Conservation (phyloP, 2,888 invertebrate genomes). For the Lochmaea crataegi region DNA sequence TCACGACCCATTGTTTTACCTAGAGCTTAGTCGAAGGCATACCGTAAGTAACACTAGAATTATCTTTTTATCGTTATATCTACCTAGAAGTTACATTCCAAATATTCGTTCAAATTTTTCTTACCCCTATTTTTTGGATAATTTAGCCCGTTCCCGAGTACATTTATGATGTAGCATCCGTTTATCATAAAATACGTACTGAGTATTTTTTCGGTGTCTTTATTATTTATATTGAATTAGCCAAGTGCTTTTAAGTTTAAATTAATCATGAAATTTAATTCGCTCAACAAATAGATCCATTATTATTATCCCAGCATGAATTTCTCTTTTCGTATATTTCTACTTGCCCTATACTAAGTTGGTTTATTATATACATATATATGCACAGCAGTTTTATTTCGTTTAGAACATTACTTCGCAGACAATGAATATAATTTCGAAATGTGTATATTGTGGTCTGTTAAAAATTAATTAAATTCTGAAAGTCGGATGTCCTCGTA, state of each 20-base stretch:
- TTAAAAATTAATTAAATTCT: conserved; percentile 44
- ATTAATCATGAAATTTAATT: conserved; percentile 3
- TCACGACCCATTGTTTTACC: too few relatives aligned
- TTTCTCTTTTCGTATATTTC: conserved; percentile 12
- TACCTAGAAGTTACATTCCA: too few relatives aligned
- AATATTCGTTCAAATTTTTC: too few relatives aligned
- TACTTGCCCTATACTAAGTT: conserved; percentile 7
- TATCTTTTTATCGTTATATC: too few relatives aligned
- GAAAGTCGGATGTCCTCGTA: conserved; percentile 37
- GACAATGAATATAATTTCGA: conserved; percentile 18
- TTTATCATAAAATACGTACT: neutral
- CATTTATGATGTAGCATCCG: too few relatives aligned
- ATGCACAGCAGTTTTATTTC: conserved; percentile 14
- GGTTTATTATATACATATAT: conserved; percentile 15
- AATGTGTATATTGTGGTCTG: conserved; percentile 37
- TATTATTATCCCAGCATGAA: conserved; percentile 7
- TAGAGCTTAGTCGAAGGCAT: too few relatives aligned
- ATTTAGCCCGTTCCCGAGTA: too few relatives aligned
- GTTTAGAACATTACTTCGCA: conserved; percentile 13
- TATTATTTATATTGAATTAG: neutral
- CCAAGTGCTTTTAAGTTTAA: neutral
- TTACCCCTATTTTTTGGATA: too few relatives aligned
- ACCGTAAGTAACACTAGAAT: too few relatives aligned
- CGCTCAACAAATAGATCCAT: neutral
- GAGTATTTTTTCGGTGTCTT: neutral